Percentiles rank a stretch among this genome's conserved stretches.
Conservation (phyloP, 2,113 vertebrate species). For the Lucifuga dentata region DNA sequence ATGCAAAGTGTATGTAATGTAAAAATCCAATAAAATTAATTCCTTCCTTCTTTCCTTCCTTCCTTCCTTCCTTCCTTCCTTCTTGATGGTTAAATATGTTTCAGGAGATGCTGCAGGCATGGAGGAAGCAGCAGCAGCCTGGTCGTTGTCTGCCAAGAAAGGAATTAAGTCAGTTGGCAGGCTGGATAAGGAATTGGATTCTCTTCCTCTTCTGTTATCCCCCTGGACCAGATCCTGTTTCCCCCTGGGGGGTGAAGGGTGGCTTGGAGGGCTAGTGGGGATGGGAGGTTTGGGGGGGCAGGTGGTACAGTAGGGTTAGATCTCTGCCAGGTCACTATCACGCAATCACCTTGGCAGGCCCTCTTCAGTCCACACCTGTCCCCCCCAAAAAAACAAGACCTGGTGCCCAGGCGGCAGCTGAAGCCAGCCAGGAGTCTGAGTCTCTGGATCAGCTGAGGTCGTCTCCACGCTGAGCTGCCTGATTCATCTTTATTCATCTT, state of each 20-base stretch:
- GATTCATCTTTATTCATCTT: conserved; percentile 58
- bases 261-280: conserved; percentile 27
- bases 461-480: conserved; percentile 38
- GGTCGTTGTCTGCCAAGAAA: conserved; percentile 64
- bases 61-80: background rate
- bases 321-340: conserved; percentile 57
- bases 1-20: no score
- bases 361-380: conserved; percentile 65
- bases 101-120: conserved; percentile 36
- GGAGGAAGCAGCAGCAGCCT: conserved; percentile 43
- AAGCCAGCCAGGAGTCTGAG: conserved; percentile 33
- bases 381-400: conserved; percentile 34
- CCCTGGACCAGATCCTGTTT: conserved; percentile 75
- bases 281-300: conserved; percentile 10
- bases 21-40: no score
- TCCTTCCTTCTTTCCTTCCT: background rate
- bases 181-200: conserved; percentile 71
- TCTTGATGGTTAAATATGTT: conserved; percentile 3
- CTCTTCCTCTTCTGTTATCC: conserved; percentile 73
- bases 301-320: conserved; percentile 52
- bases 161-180: conserved; percentile 74
- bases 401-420: conserved; percentile 50
- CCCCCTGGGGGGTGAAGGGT: conserved; percentile 36
- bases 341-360: conserved; percentile 22
- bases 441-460: conserved; percentile 26